Base-by-base conservation (phyloP, 92 coral and sea anemone species). In the Chrysogorgia sp. region DNA sequence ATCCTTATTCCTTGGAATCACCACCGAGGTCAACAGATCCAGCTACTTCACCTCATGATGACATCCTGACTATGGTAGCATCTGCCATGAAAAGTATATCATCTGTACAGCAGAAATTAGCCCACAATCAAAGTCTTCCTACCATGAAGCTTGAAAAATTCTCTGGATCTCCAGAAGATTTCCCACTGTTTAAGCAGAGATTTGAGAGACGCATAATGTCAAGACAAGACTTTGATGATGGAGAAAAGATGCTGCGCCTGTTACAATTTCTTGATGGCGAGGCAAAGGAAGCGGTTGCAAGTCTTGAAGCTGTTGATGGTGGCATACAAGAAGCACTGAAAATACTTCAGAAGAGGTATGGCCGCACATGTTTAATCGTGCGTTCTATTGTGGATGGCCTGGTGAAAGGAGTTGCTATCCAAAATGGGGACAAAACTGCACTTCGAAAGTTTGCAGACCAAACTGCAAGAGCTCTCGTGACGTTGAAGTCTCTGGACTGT, bases 201-300 rank as follows among this genome's bases (percentile, higher is more conserved):
- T 86, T 86, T 62, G 57, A 82, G 29, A 86, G 67, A 40, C 84
- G 79, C 22, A 55, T 86, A n/a, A 76, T 76, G 47, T 55, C 76
- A n/a, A 82, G 74, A 72, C 29, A 77, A 13, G 74, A 72, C 15
- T 75, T 81, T 35, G 71, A 80, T 33, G 89, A 86, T 48, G 77
- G 86, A 12, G 81, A 82, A 56, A n/a, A 82, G 25, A 86, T 86
- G 86, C 20, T 70, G n/a, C 83, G 83, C 1, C 78, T 81, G 1
- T 86, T 79, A 20, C 86, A 86, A 67, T 74, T 81, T 34, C 75
- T 86, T 12, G 80, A 41, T 10, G 83, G 90, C 25, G 83, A 81
- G 28, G 86, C 79, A 0, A 63, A 67, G 69, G 83, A 85, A 49
- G 78, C 86, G 6, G 80, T 81, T 0, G 74, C 79, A 34, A 41